phyloP scores from a whole-genome alignment of 2,888 invertebrate genomes.

The Erebia palarica region DNA sequence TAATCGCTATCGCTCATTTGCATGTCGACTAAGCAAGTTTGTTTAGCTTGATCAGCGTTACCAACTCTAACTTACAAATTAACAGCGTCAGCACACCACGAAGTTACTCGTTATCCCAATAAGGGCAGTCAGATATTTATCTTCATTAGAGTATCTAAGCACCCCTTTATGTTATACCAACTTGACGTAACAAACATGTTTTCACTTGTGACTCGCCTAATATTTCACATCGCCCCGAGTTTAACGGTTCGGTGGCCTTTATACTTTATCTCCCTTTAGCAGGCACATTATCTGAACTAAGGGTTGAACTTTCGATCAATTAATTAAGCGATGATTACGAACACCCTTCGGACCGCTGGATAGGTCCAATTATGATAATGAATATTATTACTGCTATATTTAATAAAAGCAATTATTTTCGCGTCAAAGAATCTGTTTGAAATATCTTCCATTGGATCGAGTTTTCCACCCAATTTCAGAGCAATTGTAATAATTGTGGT shows the following conservation, averaged over 20 bases:
- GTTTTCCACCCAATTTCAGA: conserved; percentile 34
- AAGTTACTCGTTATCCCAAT: conserved; percentile 67
- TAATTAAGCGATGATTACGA: conserved; percentile 77
- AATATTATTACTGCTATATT: conserved; percentile 66
- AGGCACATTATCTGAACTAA: conserved; percentile 74
- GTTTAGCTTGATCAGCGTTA: conserved; percentile 20
- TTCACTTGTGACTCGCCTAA: conserved; percentile 75
- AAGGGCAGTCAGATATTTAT: conserved; percentile 76
- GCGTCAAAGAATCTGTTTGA: conserved; percentile 38
- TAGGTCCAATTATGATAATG: conserved; percentile 68
- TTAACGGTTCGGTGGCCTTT: conserved; percentile 71
- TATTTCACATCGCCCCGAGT: conserved; percentile 77
- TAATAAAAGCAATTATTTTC: conserved; percentile 46
- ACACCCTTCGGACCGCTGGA: conserved; percentile 61
- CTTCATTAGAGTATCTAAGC: conserved; percentile 80
- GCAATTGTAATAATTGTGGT: conserved; percentile 31
- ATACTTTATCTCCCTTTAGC: conserved; percentile 75
- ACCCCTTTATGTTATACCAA: conserved; percentile 77
- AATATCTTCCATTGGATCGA: conserved; percentile 29
- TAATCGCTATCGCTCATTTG: conserved; percentile 18
- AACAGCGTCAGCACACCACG: conserved; percentile 63
- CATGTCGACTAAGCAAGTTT: conserved; percentile 20
- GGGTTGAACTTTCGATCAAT: conserved; percentile 81
- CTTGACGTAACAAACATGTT: conserved; percentile 73
- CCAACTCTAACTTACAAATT: conserved; percentile 40